Conservation (phyloP, 2,888 invertebrate species). For the Graphium colonna region DNA sequence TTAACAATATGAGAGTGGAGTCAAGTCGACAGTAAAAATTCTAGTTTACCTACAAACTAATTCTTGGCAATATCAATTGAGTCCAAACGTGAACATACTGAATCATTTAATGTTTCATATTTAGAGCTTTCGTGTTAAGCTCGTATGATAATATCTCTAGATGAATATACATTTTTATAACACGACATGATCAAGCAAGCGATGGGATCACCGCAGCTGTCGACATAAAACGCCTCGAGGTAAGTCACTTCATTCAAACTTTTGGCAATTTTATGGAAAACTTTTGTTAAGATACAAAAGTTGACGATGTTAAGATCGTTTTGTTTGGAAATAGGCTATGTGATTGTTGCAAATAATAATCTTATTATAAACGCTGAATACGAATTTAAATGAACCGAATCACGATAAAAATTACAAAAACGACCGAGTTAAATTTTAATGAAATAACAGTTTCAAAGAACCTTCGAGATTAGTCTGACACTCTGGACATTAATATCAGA, state of each 20-base stretch:
- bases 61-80: too few relatives aligned
- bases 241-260: conserved; percentile 75
- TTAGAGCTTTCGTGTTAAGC: conserved; percentile 41
- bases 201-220: conserved; percentile 73
- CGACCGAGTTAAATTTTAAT: conserved; percentile 34
- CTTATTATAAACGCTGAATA: conserved; percentile 38
- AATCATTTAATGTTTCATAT: conserved; percentile 33
- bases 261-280: conserved; percentile 67
- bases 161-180: conserved; percentile 67
- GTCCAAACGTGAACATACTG: too few relatives aligned
- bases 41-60: too few relatives aligned
- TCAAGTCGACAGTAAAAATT: too few relatives aligned
- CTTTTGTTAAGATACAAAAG: conserved; percentile 64
- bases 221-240: conserved; percentile 62
- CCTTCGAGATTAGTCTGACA: conserved; percentile 58
- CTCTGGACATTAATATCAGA: conserved; percentile 68
- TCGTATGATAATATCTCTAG: conserved; percentile 46
- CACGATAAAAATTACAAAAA: conserved; percentile 38
- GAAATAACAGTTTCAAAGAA: conserved; percentile 40
- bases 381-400: too few relatives aligned
- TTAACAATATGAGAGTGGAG: too few relatives aligned
- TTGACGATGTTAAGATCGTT: conserved; percentile 56
- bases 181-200: conserved; percentile 56
- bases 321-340: conserved; percentile 51
- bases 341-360: conserved; percentile 56